These are phyloP conservation scores for Sander vitreus DNA, from an alignment of 2,113 vertebrate genomes.

Conservation along the genomic window DNA sequence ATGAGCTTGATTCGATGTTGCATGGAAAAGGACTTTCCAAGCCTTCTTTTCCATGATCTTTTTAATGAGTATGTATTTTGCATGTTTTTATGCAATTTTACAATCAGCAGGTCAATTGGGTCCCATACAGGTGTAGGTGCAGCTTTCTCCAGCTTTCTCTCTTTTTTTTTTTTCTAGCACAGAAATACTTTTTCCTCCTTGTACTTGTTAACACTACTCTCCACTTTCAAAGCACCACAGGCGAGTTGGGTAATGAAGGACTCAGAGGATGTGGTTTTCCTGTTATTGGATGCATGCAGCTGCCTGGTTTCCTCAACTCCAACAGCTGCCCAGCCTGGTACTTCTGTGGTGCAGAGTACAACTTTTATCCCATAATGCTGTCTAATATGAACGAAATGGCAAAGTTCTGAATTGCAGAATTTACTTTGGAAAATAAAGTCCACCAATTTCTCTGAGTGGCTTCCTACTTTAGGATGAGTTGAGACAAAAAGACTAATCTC, in stretches of 20 bases:
- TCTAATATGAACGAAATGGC: not conserved
- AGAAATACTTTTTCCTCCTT: not conserved
- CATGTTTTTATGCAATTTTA: not conserved
- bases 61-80: not conserved
- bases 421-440: not conserved
- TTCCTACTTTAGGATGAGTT: constrained; percentile 3
- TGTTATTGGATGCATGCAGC: not conserved
- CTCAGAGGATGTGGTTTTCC: not conserved
- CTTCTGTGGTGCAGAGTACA: not conserved
- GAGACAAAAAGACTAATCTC: constrained; percentile 15
- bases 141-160: not conserved
- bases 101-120: not conserved
- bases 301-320: constrained; percentile 9
- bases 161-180: not conserved
- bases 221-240: not conserved
- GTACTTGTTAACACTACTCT: not conserved
- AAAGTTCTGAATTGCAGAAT: not conserved
- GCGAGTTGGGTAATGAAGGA: not conserved
- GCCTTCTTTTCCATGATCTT: not conserved
- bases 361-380: not conserved
- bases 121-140: not conserved
- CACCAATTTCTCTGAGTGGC: not conserved
- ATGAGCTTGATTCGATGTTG: not conserved
- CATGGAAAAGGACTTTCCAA: not conserved
- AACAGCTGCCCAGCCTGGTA: constrained; percentile 1